Conservation (phyloP, 2,113 vertebrate genomes). For the Cyprinodon tularosa region DNA sequence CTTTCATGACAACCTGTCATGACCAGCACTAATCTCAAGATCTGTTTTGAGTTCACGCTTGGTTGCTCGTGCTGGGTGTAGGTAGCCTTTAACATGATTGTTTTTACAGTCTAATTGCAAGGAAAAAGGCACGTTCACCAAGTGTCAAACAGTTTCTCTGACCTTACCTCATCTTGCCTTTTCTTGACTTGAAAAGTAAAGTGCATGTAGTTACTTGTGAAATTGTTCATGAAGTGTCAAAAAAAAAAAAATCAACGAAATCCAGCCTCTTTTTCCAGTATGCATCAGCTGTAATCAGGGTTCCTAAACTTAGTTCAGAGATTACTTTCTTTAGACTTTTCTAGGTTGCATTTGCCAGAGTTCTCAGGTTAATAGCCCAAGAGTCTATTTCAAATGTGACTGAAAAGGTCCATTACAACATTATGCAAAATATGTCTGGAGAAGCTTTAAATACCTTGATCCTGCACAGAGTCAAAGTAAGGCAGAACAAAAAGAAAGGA, state of each 20-base stretch:
- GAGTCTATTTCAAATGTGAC: background rate
- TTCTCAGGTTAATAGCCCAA: background rate
- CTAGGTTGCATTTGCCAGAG: background rate
- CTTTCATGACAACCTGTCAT: conserved; percentile 63
- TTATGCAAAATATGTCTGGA: background rate
- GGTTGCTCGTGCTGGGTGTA: conserved; percentile 23
- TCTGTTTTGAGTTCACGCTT: conserved; percentile 53
- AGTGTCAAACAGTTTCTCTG: conserved; percentile 26
- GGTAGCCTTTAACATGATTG: conserved; percentile 8
- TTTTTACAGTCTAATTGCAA: conserved; percentile 39
- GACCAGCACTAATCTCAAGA: conserved; percentile 65
- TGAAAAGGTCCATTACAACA: background rate
- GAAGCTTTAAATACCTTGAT: background rate
- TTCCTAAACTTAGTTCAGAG: background rate
- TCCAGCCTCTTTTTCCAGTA: background rate
- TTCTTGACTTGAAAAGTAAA: conserved; percentile 15
- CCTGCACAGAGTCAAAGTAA: background rate
- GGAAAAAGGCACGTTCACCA: conserved; percentile 12
- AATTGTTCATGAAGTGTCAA: conserved; percentile 43
- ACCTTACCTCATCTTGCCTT: conserved; percentile 31
- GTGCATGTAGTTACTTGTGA: conserved; percentile 32
- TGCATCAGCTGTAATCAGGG: conserved; percentile 26
- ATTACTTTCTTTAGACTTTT: background rate
- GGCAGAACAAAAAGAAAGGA: too few species aligned
- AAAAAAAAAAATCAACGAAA: conserved; percentile 31